Evolutionary conservation across 2,888 invertebrate species (phyloP).

Genomic region (Aquatica leii): DNA sequence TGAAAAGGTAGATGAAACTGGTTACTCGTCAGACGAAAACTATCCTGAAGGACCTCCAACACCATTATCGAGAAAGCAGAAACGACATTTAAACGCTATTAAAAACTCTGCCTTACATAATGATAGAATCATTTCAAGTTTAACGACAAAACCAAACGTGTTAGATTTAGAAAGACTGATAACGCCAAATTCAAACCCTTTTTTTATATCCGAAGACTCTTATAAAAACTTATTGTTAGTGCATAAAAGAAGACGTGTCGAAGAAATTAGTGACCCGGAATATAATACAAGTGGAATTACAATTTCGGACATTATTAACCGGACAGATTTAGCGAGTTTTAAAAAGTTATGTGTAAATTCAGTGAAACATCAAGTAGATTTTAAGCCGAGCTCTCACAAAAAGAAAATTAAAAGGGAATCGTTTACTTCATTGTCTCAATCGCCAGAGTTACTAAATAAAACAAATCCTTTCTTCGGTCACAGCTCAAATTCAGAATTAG

Average conservation of each 20-base stretch:
- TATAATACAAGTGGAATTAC: constrained; percentile 79
- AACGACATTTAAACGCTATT: constrained; percentile 63
- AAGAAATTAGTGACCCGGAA: constrained; percentile 78
- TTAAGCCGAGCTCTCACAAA: constrained; percentile 44
- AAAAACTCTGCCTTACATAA: constrained; percentile 56
- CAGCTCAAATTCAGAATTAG: constrained; percentile 55
- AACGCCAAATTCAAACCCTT: constrained; percentile 58
- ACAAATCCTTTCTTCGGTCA: constrained; percentile 42
- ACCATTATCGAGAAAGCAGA: constrained; percentile 67
- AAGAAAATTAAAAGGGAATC: constrained; percentile 49
- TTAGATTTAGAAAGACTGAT: constrained; percentile 60
- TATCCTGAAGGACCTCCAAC: constrained; percentile 74
- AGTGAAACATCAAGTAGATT: constrained; percentile 47
- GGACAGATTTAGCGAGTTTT: constrained; percentile 59
- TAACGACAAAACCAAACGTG: constrained; percentile 54
- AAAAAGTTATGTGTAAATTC: constrained; percentile 51
- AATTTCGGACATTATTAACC: constrained; percentile 72
- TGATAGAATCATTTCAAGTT: constrained; percentile 61
- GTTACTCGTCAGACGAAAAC: constrained; percentile 76
- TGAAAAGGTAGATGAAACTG: constrained; percentile 73
- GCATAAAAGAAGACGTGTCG: constrained; percentile 76
- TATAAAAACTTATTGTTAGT: constrained; percentile 74
- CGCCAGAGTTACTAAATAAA: constrained; percentile 39
- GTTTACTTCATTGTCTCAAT: constrained; percentile 22
- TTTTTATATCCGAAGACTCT: constrained; percentile 69